Evolutionary conservation across 2,113 vertebrate genomes (phyloP).

Genomic region (Circaetus cinerascens): DNA sequence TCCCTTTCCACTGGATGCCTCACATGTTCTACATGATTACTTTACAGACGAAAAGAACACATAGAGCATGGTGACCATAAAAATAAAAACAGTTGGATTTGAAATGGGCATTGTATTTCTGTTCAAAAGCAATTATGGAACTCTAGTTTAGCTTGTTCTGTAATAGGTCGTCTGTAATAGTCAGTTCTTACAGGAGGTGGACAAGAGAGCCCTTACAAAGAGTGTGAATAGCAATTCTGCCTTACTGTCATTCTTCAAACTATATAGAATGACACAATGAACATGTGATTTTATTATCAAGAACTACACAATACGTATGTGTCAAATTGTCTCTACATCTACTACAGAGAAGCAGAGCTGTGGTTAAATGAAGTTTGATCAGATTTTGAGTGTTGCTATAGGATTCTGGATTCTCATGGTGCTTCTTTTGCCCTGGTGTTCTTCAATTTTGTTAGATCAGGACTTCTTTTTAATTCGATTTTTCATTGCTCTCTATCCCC

Average conservation of each 20-base stretch:
- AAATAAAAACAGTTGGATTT: background rate
- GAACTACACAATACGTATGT: background rate
- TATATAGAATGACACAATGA: background rate
- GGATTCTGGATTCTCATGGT: background rate
- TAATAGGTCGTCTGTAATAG: background rate
- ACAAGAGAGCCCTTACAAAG: background rate
- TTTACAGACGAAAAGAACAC: background rate
- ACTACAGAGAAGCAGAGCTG: background rate
- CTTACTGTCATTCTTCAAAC: background rate
- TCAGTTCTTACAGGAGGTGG: background rate
- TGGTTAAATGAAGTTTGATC: background rate
- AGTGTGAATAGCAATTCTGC: background rate
- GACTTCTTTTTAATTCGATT: background rate
- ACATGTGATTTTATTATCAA: background rate
- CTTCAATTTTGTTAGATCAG: background rate
- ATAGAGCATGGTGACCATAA: background rate
- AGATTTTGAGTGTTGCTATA: background rate
- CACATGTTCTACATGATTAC: background rate
- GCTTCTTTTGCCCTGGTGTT: background rate
- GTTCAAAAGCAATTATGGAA: background rate
- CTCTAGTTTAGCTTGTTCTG: background rate
- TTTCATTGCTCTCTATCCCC: background rate
- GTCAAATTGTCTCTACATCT: background rate
- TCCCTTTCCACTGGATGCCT: background rate
- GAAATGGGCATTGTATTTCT: background rate